phyloP scores from a whole-genome alignment of 1,140 invertebrate genomes.

The Drosophila teissieri region DNA sequence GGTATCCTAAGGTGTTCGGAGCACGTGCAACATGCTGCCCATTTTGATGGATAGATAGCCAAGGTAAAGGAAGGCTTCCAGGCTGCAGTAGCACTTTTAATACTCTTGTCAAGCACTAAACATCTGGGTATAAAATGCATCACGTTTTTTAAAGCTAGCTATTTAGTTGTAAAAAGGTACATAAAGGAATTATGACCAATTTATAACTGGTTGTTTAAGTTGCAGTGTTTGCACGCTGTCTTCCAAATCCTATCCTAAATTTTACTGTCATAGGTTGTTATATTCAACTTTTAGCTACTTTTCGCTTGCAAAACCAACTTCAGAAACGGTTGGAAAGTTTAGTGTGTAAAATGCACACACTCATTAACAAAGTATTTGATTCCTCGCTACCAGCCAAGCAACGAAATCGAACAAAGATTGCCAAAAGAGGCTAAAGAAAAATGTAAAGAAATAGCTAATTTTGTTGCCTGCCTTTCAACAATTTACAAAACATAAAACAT shows the following conservation, averaged over 20 bases:
- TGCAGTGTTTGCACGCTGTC: neutral
- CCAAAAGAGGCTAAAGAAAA: neutral
- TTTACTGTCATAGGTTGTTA: too few relatives aligned
- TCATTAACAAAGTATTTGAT: constrained; percentile 19
- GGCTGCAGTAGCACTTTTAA: neutral
- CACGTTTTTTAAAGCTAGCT: too few relatives aligned
- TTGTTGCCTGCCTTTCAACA: constrained; percentile 8
- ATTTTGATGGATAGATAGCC: constrained; percentile 17
- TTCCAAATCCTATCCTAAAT: too few relatives aligned
- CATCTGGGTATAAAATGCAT: too few relatives aligned
- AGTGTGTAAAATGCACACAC: neutral
- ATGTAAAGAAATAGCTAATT: constrained; percentile 5
- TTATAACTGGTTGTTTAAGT: neutral
- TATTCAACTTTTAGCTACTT: neutral
- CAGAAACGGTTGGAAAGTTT: neutral
- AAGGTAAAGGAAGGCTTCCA: neutral
- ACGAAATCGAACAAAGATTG: constrained; percentile 7
- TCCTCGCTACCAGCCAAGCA: constrained; percentile 19
- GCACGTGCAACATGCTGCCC: constrained; percentile 24
- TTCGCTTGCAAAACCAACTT: constrained; percentile 1
- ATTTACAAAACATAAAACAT: constrained; percentile 30
- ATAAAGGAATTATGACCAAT: neutral
- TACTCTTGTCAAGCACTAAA: neutral
- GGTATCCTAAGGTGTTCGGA: constrained; percentile 20
- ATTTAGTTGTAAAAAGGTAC: too few relatives aligned